Evolutionary conservation across 2,113 vertebrate species (phyloP), one percentile per base, ranked within the genome.

Genomic region (Petroica traversi): DNA sequence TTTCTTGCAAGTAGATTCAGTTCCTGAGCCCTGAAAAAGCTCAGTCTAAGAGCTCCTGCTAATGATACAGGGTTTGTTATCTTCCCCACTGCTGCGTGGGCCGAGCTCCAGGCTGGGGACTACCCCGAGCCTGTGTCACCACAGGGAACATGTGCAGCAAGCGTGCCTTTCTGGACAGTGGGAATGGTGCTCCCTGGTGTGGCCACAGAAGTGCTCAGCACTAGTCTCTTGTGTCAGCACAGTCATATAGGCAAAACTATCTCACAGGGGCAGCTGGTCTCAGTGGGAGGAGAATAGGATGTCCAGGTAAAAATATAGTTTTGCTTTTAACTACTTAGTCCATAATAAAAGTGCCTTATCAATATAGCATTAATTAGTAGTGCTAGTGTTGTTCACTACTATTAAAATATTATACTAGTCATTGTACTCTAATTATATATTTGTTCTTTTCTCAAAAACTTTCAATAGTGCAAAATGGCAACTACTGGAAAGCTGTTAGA

Each of bases 81-180:
- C n/a, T 48, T 14, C 15, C 28, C 18, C 3, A 0, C 41, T 54
- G 46, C 61, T 85, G 33, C 41, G 46, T 24, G 0, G 1, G 29
- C 33, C 1, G 0, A 29, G 14, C 67, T 69, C 45, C 24, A 26
- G 26, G 8, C 46, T 82, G 59, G 41, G 31, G 23, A 13, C 29
- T 78, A 29, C 36, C 14, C 14, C 0, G 0, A 78, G 46, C 49
- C 49, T 82, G 24, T n/a, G n/a, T n/a, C n/a, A n/a, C n/a, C n/a
- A n/a, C 1, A 11, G 31, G 68, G 38, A 12, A 1, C 41, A 46
- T 4, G 1, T 25, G 38, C 43, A 79, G 62, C 3, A 0, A 46
- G 52, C 9, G 26, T 9, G 2, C 51, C 41, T 74, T 85, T 19
- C 34, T 24, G 2, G 34, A 28, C 61, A 61, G 14, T 26, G 46